Conservation (phyloP, 2,888 invertebrate genomes). For the Xiphydria camelus region DNA sequence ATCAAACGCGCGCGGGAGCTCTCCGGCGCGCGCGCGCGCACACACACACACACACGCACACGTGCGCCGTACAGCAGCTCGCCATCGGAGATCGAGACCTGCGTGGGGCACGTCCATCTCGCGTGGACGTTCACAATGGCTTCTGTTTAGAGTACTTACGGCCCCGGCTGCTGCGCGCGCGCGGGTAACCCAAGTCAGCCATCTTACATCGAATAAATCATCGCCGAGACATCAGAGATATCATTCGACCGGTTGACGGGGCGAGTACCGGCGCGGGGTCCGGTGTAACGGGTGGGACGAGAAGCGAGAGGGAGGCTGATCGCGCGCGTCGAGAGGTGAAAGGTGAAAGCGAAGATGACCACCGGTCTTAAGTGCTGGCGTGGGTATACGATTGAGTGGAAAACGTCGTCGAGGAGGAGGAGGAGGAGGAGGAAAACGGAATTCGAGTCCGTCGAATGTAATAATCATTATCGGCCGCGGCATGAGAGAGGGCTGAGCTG, state of each 20-base stretch:
- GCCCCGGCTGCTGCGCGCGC: conserved; percentile 34
- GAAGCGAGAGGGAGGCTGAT: too few relatives aligned
- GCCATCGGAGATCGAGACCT: conserved; percentile 32
- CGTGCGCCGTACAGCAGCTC: not conserved
- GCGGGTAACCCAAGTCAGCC: conserved; percentile 45
- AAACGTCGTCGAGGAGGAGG: too few relatives aligned
- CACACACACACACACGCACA: not conserved
- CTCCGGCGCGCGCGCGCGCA: not conserved
- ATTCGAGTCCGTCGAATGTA: too few relatives aligned
- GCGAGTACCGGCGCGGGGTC: conserved; percentile 33
- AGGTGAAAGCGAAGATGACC: too few relatives aligned
- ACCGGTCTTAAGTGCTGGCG: too few relatives aligned
- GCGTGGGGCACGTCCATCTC: conserved; percentile 53
- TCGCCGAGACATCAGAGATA: conserved; percentile 54
- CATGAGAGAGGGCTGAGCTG: too few relatives aligned
- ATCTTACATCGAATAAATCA: conserved; percentile 57
- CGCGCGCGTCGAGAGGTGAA: too few relatives aligned
- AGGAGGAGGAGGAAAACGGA: too few relatives aligned
- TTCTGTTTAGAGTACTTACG: conserved; percentile 55
- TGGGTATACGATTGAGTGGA: too few relatives aligned
- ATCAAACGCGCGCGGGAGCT: conserved; percentile 26
- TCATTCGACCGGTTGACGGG: conserved; percentile 54
- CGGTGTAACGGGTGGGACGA: conserved; percentile 46
- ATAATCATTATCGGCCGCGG: too few relatives aligned
- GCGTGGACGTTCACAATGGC: conserved; percentile 53